phyloP scores from a whole-genome alignment of 1,140 invertebrate genomes.

The Drosophila lacertosa region DNA sequence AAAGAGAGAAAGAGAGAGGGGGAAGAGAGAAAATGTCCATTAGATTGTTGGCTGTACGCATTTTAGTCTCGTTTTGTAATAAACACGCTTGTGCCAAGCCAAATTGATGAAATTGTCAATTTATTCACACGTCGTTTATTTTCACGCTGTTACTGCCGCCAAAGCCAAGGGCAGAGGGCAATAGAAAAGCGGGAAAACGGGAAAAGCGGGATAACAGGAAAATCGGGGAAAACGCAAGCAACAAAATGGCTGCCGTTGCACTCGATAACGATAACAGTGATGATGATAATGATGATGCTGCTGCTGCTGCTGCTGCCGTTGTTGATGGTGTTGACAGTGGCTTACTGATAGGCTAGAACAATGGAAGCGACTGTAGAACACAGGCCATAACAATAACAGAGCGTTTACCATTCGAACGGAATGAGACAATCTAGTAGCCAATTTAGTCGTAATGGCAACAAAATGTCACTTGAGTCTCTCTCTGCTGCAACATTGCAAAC shows the following conservation, averaged over 20 bases:
- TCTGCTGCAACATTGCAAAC: constrained; percentile 42
- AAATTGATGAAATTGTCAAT: constrained; percentile 76
- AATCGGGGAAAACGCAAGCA: constrained; percentile 3
- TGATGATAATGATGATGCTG: constrained; percentile 13
- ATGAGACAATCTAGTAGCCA: constrained; percentile 72
- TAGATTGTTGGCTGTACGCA: neutral
- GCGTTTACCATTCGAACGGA: constrained; percentile 75
- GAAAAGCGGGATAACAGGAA: constrained; percentile 4
- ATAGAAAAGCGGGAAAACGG: neutral
- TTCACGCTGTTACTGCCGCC: constrained; percentile 2
- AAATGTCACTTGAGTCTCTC: constrained; percentile 61
- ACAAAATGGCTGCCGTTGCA: constrained; percentile 38
- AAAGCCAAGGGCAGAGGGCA: neutral
- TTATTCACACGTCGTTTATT: constrained; percentile 73
- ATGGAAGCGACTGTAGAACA: constrained; percentile 9
- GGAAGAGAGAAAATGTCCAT: neutral
- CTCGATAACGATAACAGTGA: constrained; percentile 29
- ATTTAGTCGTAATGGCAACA: constrained; percentile 77
- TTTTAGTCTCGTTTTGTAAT: constrained; percentile 4
- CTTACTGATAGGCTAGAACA: constrained; percentile 26
- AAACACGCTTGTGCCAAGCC: constrained; percentile 58
- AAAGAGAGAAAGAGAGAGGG: neutral
- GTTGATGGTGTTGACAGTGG: constrained; percentile 19
- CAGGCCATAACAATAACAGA: constrained; percentile 74
- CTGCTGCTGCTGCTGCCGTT: constrained; percentile 21